Percentiles rank a stretch among this genome's conserved stretches.
Evolutionary conservation across 1,140 invertebrate genomes (phyloP).

Genomic region (Telenomus remus): DNA sequence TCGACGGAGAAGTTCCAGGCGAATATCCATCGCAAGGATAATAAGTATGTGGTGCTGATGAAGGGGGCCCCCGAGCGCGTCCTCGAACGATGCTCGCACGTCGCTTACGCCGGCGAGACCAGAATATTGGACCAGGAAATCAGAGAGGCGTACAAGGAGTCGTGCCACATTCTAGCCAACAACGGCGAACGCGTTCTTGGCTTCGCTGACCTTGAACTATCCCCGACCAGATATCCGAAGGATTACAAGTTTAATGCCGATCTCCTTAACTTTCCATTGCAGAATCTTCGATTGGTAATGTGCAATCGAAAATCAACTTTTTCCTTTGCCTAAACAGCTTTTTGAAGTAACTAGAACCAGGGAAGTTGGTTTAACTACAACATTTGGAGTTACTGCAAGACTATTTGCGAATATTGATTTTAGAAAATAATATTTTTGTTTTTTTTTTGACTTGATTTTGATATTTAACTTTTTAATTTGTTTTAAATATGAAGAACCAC

Average conservation of each 20-base stretch:
- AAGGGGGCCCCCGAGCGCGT: slow-evolving; percentile 93
- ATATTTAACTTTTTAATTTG: too few relatives aligned
- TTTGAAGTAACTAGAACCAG: too few relatives aligned
- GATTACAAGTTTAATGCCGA: slow-evolving; percentile 79
- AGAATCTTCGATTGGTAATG: slow-evolving; percentile 80
- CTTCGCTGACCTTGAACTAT: slow-evolving; percentile 81
- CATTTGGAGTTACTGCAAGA: too few relatives aligned
- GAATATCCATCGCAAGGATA: slow-evolving; percentile 58
- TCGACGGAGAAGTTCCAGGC: slow-evolving; percentile 78
- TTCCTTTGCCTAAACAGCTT: not conserved
- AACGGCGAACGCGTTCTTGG: slow-evolving; percentile 89
- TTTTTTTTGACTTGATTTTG: too few relatives aligned
- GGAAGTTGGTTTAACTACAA: too few relatives aligned
- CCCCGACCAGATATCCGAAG: slow-evolving; percentile 70
- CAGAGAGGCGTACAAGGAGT: slow-evolving; percentile 80
- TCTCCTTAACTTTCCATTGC: slow-evolving; percentile 82
- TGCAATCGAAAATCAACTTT: not conserved
- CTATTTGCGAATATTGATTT: too few relatives aligned
- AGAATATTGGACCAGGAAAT: slow-evolving; percentile 45
- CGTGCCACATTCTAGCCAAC: slow-evolving; percentile 78
- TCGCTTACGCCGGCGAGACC: slow-evolving; percentile 77
- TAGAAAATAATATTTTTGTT: too few relatives aligned
- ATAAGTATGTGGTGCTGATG: slow-evolving; percentile 82
- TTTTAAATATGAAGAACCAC: too few relatives aligned
- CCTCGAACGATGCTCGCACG: slow-evolving; percentile 83